Evolutionary conservation across 2,113 vertebrate genomes (phyloP), one percentile per base, ranked within the genome.

Genomic region (Ochotona curzoniae): DNA sequence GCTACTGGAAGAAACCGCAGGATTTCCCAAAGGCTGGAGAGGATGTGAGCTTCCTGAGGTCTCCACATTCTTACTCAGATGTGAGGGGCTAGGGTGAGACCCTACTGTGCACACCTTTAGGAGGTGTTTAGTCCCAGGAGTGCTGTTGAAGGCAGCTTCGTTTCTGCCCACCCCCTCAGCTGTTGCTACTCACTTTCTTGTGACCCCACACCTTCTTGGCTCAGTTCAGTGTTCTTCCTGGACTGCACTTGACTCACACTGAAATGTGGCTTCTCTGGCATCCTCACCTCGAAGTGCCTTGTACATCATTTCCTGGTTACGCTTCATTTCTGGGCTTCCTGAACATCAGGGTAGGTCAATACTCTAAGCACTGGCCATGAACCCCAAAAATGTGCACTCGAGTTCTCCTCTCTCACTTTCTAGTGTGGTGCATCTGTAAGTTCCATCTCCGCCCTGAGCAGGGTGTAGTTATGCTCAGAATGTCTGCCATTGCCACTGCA

Each of bases 361-460:
- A 8, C 23, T 5, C 0, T 47, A 61, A 74, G 26, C 75, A 2
- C 26, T 9, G 26, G 38, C 13, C 83, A 28, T 83, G 20, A n/a
- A 63, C 23, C 30, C 38, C 9, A 8, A 14, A 8, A 7, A 30
- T 26, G 11, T 61, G 0, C 5, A 2, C 3, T 1, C 8, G 64
- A 76, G 13, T 44, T 18, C 44, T 64, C 4, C 35, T 63, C 61
- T 79, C 73, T 87, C 14, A 2, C 21, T 51, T 28, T 25, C 44
- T 26, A 8, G 12, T 70, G 7, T 49, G 25, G 1, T 11, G 1
- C 3, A 3, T 10, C 25, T 35, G 3, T 1, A 13, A 9, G 74
- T 79, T 67, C 38, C 38, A 10, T 64, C 28, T 79, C 2, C 18
- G 32, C 6, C 9, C 21, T 15, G 1, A 7, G 8, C 6, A 0